A percentile compares a stretch with the other conserved stretches of the same genome.
Evolutionary conservation across 2,888 invertebrate genomes (phyloP).

Genomic region (Melikaiella ostensackeni): DNA sequence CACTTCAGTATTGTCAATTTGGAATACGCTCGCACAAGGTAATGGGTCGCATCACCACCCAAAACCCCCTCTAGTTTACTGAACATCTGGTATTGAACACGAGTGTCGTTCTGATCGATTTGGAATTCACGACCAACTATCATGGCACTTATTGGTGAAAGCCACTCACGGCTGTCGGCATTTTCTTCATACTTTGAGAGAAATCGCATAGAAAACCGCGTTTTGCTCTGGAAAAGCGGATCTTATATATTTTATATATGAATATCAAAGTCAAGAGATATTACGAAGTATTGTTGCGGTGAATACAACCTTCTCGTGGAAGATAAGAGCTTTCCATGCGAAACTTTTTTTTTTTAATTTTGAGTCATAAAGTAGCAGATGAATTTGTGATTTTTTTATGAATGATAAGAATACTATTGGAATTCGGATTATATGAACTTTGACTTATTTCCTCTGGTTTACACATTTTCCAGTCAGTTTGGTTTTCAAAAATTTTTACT

Average conservation of each 20-base stretch:
- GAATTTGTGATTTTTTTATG: too few relatives aligned
- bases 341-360: not conserved
- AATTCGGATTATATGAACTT: too few relatives aligned
- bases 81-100: conserved; percentile 38
- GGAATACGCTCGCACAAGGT: not conserved
- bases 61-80: not conserved
- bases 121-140: conserved; percentile 30
- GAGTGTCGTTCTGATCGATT: conserved; percentile 29
- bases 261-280: conserved; percentile 15
- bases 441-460: not conserved
- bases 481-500: not conserved
- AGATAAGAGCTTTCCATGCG: not conserved
- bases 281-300: not conserved
- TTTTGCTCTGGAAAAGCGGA: conserved; percentile 8
- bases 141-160: conserved; percentile 22
- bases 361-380: too few relatives aligned
- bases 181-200: conserved; percentile 20
- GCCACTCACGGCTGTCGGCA: conserved; percentile 14
- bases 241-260: not conserved
- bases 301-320: not conserved
- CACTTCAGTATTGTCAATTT: not conserved
- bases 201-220: not conserved
- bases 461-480: not conserved
- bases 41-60: not conserved
- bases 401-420: too few relatives aligned